Base-by-base conservation (phyloP, 2,113 vertebrate species). In the Apodemus speciosus region DNA sequence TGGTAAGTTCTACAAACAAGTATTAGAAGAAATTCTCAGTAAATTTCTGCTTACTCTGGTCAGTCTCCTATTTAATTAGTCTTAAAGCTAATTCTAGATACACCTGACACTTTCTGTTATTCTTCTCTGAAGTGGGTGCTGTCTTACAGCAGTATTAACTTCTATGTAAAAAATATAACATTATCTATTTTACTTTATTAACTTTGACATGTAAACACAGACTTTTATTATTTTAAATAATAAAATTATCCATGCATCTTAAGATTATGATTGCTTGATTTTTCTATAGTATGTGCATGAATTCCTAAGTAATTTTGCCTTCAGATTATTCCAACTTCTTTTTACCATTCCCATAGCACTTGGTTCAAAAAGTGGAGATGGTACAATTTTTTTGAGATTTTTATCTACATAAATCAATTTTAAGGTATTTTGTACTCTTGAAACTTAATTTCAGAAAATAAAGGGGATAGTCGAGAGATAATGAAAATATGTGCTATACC, bases 181-280 rank as follows among this genome's bases (percentile, higher is more conserved):
- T 10, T 76, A 25, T n/a, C 60, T 51, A 79, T 68, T 85, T 94
- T 38, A 38, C 51, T 81, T 40, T 40, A 76, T 80, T 75, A 94
- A 51, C 9, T 90, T 90, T 53, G 90, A 56, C 76, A 76, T 85
- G 16, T 60, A 94, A 91, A 75, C 32, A 9, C 13, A 88, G 38
- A 32, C n/a, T 0, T 81, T 76, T 80, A 56, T 76, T 71, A 30
- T 40, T 53, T 88, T 20, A 58, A 35, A 16, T 40, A n/a, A n/a
- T 68, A 32, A 83, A 94, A 76, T 38, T 66, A 75, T 25, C 88
- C 60, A 5, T 49, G 30, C 21, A 83, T 49, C 46, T 46, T 84
- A n/a, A n/a, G 51, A 92, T 76, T 25, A 87, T 76, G 58, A 72
- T 16, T 40, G 53, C 40, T 43, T 92, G 27, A 89, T 88, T 68